These are phyloP conservation scores for Tipula lateralis DNA, from an alignment of 2,888 invertebrate genomes.

Conservation along the genomic window DNA sequence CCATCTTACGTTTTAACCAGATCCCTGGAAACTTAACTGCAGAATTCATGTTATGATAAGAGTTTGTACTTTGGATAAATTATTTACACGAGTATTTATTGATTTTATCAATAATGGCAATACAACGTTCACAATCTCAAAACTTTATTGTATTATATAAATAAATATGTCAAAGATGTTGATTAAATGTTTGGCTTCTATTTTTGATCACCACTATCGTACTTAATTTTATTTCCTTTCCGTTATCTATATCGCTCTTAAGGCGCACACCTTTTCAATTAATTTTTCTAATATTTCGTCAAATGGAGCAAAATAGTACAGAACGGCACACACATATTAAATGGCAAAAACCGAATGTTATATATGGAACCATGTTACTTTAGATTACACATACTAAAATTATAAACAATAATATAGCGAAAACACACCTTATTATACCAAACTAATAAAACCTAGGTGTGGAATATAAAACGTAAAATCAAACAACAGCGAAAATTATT, in stretches of 20 bases:
- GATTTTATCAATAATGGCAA: no score
- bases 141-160: no score
- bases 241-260: neutral
- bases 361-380: neutral
- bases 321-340: neutral
- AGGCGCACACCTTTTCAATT: neutral
- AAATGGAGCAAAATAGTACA: neutral
- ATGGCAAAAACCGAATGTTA: neutral
- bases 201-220: neutral
- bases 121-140: no score
- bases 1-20: no score
- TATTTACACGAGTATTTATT: no score
- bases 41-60: no score
- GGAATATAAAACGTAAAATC: neutral
- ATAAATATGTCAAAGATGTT: neutral
- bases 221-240: neutral
- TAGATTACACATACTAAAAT: neutral
- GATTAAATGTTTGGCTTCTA: neutral
- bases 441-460: slow-evolving; percentile 9
- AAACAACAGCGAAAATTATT: neutral
- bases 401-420: neutral
- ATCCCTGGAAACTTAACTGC: no score
- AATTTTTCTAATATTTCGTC: neutral
- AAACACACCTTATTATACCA: neutral
- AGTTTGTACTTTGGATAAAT: no score